A percentile compares a stretch with the other conserved stretches of the same genome.
phyloP scores from a whole-genome alignment of 2,888 invertebrate species.

The Orchesellides sinensis region DNA sequence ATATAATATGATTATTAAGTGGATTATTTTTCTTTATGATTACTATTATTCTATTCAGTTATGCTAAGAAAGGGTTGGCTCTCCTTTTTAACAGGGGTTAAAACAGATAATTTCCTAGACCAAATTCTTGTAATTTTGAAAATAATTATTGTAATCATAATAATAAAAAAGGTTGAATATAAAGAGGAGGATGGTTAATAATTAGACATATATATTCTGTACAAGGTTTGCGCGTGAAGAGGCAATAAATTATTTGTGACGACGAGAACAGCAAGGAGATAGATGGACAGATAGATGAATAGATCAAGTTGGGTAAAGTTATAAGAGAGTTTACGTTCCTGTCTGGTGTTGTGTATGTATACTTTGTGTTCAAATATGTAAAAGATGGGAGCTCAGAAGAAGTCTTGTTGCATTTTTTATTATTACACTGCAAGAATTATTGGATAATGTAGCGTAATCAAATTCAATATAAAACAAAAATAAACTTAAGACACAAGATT shows the following conservation, averaged over 20 bases:
- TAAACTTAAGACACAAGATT: no score
- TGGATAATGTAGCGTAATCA: constrained; percentile 59
- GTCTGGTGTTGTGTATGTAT: background rate
- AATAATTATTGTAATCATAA: constrained; percentile 72
- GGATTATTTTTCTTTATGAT: constrained; percentile 65
- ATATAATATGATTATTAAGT: constrained; percentile 64
- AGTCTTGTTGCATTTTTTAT: constrained; percentile 27
- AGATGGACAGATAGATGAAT: constrained; percentile 49
- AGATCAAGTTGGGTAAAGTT: constrained; percentile 41
- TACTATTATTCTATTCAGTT: constrained; percentile 65
- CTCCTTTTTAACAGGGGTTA: constrained; percentile 71
- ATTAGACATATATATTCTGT: constrained; percentile 70
- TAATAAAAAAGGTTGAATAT: constrained; percentile 58
- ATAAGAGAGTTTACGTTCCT: no score
- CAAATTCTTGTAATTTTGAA: constrained; percentile 72
- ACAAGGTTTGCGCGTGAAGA: constrained; percentile 70
- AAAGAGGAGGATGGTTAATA: constrained; percentile 59
- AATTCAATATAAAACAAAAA: constrained; percentile 36
- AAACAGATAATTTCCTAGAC: constrained; percentile 70
- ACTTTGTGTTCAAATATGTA: background rate
- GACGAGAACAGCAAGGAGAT: constrained; percentile 62
- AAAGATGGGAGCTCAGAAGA: constrained; percentile 7
- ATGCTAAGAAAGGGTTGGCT: constrained; percentile 66
- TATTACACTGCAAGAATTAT: constrained; percentile 23
- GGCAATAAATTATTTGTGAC: constrained; percentile 72